Conservation (phyloP, 2,888 invertebrate species). For the Pammene fasciana region DNA sequence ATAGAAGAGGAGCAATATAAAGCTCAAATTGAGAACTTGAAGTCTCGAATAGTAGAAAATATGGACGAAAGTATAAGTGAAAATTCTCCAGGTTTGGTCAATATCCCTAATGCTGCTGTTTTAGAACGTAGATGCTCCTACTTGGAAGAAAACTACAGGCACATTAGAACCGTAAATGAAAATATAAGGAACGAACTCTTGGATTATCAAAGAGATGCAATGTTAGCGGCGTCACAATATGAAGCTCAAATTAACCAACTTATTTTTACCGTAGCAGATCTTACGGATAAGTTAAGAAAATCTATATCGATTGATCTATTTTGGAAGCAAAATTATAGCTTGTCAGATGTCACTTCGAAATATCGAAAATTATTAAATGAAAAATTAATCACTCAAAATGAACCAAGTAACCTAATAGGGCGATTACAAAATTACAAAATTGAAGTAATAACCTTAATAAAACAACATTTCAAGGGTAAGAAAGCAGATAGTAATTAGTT, state of each 20-base stretch:
- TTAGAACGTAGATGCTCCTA: slow-evolving; percentile 74
- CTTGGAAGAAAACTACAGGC: slow-evolving; percentile 73
- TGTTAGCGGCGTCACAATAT: slow-evolving; percentile 70
- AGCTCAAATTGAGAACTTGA: slow-evolving; percentile 72
- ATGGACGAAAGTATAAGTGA: slow-evolving; percentile 69
- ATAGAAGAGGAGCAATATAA: slow-evolving; percentile 75
- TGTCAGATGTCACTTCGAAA: slow-evolving; percentile 79
- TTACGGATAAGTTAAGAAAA: slow-evolving; percentile 77
- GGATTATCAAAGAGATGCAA: slow-evolving; percentile 72
- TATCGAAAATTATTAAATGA: slow-evolving; percentile 72
- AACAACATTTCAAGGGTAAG: slow-evolving; percentile 46
- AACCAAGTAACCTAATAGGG: slow-evolving; percentile 49
- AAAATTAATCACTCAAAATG: slow-evolving; percentile 53
- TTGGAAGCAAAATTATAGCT: slow-evolving; percentile 78
- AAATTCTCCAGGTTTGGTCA: slow-evolving; percentile 67
- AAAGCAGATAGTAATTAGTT: slow-evolving; percentile 27
- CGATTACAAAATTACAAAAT: slow-evolving; percentile 60
- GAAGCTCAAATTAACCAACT: slow-evolving; percentile 73
- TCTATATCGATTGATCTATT: slow-evolving; percentile 76
- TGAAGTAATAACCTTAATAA: slow-evolving; percentile 74
- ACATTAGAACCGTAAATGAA: slow-evolving; percentile 77
- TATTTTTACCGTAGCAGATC: slow-evolving; percentile 61
- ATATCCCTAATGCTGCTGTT: slow-evolving; percentile 50
- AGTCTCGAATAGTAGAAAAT: slow-evolving; percentile 56
- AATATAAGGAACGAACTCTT: slow-evolving; percentile 79